Conservation (phyloP, 2,888 invertebrate genomes). For the Clitarchus hookeri region DNA sequence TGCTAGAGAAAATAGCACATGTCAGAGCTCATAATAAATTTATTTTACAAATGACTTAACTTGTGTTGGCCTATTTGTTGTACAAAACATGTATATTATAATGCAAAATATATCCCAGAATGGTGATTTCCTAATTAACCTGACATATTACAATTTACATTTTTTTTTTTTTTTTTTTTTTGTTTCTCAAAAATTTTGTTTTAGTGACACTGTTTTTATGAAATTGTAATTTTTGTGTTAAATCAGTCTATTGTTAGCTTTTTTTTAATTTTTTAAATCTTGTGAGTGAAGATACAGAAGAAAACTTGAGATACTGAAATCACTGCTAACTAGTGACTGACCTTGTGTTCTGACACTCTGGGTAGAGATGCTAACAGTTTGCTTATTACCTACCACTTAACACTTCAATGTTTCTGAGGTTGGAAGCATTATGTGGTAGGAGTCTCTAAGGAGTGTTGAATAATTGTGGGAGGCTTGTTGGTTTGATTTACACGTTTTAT, state of each 20-base stretch:
- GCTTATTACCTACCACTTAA: background rate
- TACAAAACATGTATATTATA: background rate
- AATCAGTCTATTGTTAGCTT: no score
- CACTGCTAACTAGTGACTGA: background rate
- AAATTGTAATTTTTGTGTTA: no score
- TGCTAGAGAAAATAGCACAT: background rate
- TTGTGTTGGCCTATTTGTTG: background rate
- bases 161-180: background rate
- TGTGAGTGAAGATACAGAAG: background rate
- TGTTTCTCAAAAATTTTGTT: conserved; percentile 17
- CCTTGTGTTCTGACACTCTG: background rate
- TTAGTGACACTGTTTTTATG: background rate
- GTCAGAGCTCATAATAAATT: background rate
- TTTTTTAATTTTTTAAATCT: no score
- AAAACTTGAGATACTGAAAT: background rate
- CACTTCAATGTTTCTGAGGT: background rate
- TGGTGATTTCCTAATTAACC: no score
- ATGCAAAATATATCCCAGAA: background rate
- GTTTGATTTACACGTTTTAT: no score
- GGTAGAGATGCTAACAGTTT: background rate
- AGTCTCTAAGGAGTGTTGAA: background rate
- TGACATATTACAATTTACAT: no score
- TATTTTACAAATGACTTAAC: background rate
- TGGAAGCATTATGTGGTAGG: background rate
- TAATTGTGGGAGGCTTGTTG: background rate